Evolutionary conservation across 2,888 invertebrate genomes (phyloP), one percentile per base, ranked within the genome.

Genomic region (Nematopogon swammerdamellus): DNA sequence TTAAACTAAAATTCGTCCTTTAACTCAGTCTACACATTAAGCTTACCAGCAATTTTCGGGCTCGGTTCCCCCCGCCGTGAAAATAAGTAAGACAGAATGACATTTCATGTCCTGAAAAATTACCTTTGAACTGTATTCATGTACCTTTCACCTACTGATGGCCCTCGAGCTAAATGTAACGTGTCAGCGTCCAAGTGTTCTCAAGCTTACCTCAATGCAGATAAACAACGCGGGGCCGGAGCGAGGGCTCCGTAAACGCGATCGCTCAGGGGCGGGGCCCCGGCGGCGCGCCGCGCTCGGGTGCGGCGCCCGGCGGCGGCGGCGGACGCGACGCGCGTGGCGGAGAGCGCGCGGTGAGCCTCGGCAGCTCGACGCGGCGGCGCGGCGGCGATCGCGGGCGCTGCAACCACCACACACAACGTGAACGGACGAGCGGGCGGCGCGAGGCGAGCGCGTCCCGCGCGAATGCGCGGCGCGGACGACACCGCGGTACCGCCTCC

Each of bases 191-290:
- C 57, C 67, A 60, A 63, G 62, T 58, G 60, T 62, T 58, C 58
- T 59, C 60, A 67, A 64, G 64, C 77, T 77, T 74, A 77, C 77
- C 77, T 74, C 63, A 58, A 19, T 17, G 20, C 19, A 45, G 45
- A 20, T 10, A 17, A n/a, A 8, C 20, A 59, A 61, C 62, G 62
- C 63, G 63, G 65, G n/a, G 63, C 60, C 60, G 71, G 77, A 77
- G 76, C 77, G 56, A 75, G 77, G 77, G 77, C 77, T 77, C 77
- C 71, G 53, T 3, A 17, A 65, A 70, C 77, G 76, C 77, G 77
- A 25, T 6, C 72, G 67, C 67, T 36, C 67, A 18, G 44, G 19
- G 18, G 18, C 44, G 44, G 44, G 14, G 44, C 11, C 18, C 44
- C 20, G 17, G 19, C 18, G 44, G 36, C 10, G 36, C 18, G 47